Percentiles rank a stretch among this genome's conserved stretches.
phyloP scores from a whole-genome alignment of 1,140 invertebrate species.

The Parasteatoda tepidariorum region DNA sequence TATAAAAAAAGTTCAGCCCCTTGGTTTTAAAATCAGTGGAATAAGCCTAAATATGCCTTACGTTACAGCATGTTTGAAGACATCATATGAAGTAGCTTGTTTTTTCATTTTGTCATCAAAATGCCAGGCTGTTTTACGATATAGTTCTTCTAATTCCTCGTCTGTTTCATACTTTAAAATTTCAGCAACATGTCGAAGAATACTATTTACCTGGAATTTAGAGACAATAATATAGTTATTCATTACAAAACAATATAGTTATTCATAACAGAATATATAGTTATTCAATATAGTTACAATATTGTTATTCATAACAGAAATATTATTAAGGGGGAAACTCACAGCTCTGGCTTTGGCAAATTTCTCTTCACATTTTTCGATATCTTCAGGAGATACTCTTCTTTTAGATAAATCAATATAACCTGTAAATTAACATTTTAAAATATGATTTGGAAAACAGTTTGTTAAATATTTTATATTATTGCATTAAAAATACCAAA shows the following conservation, averaged over 20 bases:
- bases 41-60: constrained; percentile 75
- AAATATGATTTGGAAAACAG: too few relatives aligned
- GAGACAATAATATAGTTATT: too few relatives aligned
- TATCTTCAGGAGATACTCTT: constrained; percentile 97
- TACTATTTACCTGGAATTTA: constrained; percentile 91
- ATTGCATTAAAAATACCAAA: too few relatives aligned
- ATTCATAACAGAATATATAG: too few relatives aligned
- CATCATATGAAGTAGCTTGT: constrained; percentile 95
- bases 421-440: constrained; percentile 73
- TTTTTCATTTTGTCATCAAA: constrained; percentile 99
- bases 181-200: constrained; percentile 96
- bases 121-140: constrained; percentile 98
- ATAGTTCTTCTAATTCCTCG: constrained; percentile 93
- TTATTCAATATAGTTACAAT: too few relatives aligned
- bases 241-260: too few relatives aligned
- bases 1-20: background rate
- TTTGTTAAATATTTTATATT: too few relatives aligned
- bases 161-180: constrained; percentile 90
- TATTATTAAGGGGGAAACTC: too few relatives aligned
- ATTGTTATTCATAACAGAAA: too few relatives aligned
- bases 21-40: background rate
- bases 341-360: constrained; percentile 99
- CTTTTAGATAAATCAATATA: constrained; percentile 99
- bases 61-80: constrained; percentile 98
- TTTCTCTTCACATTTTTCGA: constrained; percentile 97